A percentile compares a stretch with the other conserved stretches of the same genome.
These are phyloP conservation scores for Irena cyanogastra DNA, from an alignment of 2,113 vertebrate species.

Conservation along the genomic window DNA sequence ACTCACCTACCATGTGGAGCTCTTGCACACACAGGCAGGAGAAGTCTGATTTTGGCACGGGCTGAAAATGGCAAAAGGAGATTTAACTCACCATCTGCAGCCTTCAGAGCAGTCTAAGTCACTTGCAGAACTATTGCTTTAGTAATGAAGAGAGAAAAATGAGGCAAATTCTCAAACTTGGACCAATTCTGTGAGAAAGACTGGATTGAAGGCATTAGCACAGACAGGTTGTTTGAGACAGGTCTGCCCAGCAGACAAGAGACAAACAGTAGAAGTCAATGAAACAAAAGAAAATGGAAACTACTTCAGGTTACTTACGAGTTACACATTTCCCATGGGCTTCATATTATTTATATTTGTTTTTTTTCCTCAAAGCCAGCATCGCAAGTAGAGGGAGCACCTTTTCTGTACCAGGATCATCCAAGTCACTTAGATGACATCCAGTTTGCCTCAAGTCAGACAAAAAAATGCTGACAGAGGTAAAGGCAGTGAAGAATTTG, in stretches of 20 bases:
- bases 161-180: background rate
- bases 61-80: background rate
- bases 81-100: background rate
- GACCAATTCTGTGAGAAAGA: background rate
- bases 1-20: background rate
- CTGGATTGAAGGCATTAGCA: background rate
- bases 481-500: background rate
- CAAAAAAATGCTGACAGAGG: background rate
- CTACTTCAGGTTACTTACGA: background rate
- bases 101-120: background rate
- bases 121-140: background rate
- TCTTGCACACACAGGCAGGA: background rate
- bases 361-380: background rate
- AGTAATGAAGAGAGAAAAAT: background rate
- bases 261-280: fast-evolving
- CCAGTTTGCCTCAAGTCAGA: background rate
- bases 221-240: background rate
- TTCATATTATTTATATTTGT: background rate
- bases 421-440: background rate
- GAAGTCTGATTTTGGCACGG: background rate
- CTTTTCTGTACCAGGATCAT: background rate
- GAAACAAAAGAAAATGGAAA: background rate
- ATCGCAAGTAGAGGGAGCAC: background rate
- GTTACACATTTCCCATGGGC: background rate
- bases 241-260: background rate